Conservation (phyloP, 2,888 invertebrate species). For the Ptychoptera albimana region DNA sequence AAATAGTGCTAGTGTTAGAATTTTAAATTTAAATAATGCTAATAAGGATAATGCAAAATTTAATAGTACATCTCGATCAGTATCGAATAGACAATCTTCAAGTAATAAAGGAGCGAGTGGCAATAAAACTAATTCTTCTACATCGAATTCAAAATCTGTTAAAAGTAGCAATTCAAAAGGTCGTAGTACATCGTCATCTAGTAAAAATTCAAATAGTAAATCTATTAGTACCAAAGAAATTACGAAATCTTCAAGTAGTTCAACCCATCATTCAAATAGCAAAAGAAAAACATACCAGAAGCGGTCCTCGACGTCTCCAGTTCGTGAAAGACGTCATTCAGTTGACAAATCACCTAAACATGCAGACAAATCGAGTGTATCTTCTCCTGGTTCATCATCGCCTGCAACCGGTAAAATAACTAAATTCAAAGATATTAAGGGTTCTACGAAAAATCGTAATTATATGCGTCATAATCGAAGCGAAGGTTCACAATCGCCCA, state of each 20-base stretch:
- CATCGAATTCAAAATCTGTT: slow-evolving; percentile 2
- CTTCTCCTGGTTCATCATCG: slow-evolving; percentile 3
- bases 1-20: not conserved
- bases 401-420: not conserved
- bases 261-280: not conserved
- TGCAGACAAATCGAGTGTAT: slow-evolving; percentile 2
- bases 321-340: not conserved
- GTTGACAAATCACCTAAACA: slow-evolving; percentile 10
- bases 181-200: slow-evolving; percentile 5
- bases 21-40: not conserved
- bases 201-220: slow-evolving; percentile 4
- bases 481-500: slow-evolving; percentile 38
- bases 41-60: not conserved
- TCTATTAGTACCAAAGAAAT: slow-evolving; percentile 3
- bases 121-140: slow-evolving; percentile 4
- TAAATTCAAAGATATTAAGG: slow-evolving; percentile 39
- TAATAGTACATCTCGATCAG: too few species aligned
- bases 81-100: too few species aligned
- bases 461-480: slow-evolving; percentile 50
- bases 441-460: slow-evolving; percentile 41
- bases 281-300: not conserved
- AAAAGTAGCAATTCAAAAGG: slow-evolving; percentile 1
- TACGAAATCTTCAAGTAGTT: slow-evolving; percentile 3
- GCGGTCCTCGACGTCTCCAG: slow-evolving; percentile 1
- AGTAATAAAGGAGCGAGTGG: slow-evolving; percentile 10